Percentiles rank a stretch among this genome's conserved stretches.
phyloP scores from a whole-genome alignment of 2,797 vertebrate species.

The Meriones psammophilus region DNA sequence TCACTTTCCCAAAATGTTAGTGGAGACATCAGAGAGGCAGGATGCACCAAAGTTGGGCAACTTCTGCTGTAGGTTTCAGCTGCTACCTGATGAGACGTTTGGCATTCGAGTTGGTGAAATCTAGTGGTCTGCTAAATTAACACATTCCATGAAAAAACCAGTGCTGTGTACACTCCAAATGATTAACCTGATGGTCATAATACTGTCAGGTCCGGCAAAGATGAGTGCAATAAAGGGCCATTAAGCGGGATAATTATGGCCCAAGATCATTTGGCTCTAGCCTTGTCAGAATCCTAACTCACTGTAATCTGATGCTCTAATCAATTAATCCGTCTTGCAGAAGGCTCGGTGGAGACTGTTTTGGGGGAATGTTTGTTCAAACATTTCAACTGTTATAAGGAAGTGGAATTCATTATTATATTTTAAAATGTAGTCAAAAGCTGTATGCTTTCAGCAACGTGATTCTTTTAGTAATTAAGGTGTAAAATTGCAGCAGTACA shows the following conservation, averaged over 20 bases:
- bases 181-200: background rate
- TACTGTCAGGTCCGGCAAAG: background rate
- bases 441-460: constrained; percentile 20
- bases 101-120: background rate
- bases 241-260: background rate
- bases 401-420: background rate
- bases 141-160: background rate
- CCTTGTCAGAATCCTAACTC: background rate
- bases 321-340: background rate
- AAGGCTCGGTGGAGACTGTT: background rate
- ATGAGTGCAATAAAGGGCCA: background rate
- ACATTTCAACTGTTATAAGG: background rate
- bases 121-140: background rate
- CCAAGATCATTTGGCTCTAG: too few relatives aligned
- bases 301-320: background rate
- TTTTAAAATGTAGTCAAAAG: background rate
- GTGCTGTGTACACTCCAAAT: background rate
- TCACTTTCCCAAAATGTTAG: background rate
- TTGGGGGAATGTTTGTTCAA: background rate
- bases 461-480: background rate
- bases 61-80: too few relatives aligned
- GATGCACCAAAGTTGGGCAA: background rate
- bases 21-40: too few relatives aligned
- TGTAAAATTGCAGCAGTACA: constrained; percentile 4
- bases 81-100: background rate